Percentiles rank a stretch among this genome's conserved stretches.
Evolutionary conservation across 2,113 vertebrate genomes (phyloP).

Genomic region (Eulacestoma nigropectus): DNA sequence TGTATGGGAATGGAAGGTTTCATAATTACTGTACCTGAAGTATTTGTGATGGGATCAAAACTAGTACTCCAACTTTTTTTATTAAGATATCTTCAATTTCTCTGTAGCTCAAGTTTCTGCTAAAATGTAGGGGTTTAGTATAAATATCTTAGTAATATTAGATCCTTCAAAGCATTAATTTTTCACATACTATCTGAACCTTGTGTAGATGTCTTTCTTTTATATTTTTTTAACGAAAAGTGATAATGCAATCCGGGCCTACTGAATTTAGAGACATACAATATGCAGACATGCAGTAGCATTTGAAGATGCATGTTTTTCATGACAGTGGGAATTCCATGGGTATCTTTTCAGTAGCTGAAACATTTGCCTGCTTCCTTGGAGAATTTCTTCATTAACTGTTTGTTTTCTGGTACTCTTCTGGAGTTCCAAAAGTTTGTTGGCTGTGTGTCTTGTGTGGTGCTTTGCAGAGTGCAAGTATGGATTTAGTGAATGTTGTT

Average conservation of each 20-base stretch:
- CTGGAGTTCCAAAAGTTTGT: not conserved
- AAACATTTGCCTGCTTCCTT: not conserved
- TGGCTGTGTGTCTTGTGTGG: not conserved
- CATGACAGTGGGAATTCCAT: not conserved
- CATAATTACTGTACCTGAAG: not conserved
- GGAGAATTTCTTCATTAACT: not conserved
- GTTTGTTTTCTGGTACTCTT: not conserved
- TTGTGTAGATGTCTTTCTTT: not conserved
- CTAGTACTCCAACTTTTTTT: not conserved
- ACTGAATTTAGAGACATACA: not conserved
- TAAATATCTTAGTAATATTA: not conserved
- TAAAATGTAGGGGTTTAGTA: not conserved
- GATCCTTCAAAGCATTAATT: not conserved
- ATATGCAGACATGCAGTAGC: not conserved
- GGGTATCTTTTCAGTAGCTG: not conserved
- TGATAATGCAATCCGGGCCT: not conserved
- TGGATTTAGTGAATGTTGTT: not conserved
- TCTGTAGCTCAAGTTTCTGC: not conserved
- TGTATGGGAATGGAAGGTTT: not conserved
- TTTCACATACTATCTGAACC: not conserved
- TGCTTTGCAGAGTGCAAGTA: not conserved
- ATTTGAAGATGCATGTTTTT: not conserved
- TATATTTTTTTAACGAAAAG: not conserved
- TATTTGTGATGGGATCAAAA: not conserved
- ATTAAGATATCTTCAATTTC: not conserved